Conservation (phyloP, 2,888 invertebrate genomes). For the Euproctis similis region DNA sequence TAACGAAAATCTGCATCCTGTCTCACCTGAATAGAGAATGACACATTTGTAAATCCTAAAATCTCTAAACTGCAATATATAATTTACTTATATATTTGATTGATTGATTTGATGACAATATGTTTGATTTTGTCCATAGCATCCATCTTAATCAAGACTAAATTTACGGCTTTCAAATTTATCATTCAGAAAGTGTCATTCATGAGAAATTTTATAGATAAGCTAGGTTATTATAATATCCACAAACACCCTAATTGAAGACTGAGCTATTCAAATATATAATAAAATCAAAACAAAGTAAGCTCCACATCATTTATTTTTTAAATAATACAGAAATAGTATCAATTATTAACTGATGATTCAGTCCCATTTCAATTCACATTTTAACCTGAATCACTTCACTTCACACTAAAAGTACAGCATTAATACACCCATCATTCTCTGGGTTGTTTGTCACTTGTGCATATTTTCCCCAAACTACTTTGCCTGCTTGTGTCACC, state of each 20-base stretch:
- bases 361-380: neutral
- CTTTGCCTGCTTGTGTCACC: constrained; percentile 98
- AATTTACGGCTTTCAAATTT: too few species aligned
- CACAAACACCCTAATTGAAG: too few species aligned
- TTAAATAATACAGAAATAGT: neutral
- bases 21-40: constrained; percentile 36
- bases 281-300: constrained; percentile 3
- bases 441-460: constrained; percentile 99
- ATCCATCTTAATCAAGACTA: too few species aligned
- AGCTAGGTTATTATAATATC: too few species aligned
- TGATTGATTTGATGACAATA: too few species aligned
- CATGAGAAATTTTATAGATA: too few species aligned
- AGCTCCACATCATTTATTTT: constrained; percentile 28
- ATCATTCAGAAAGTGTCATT: too few species aligned
- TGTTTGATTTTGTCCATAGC: too few species aligned
- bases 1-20: constrained; percentile 97
- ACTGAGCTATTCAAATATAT: too few species aligned
- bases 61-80: too few species aligned
- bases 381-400: neutral
- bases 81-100: too few species aligned
- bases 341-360: neutral
- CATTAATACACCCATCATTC: constrained; percentile 99
- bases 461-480: constrained; percentile 99
- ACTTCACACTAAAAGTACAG: constrained; percentile 94
- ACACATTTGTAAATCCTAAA: too few species aligned